A percentile compares a stretch with the other conserved stretches of the same genome.
phyloP scores from a whole-genome alignment of 2,797 vertebrate genomes.

The Orientallactaga sibirica region DNA sequence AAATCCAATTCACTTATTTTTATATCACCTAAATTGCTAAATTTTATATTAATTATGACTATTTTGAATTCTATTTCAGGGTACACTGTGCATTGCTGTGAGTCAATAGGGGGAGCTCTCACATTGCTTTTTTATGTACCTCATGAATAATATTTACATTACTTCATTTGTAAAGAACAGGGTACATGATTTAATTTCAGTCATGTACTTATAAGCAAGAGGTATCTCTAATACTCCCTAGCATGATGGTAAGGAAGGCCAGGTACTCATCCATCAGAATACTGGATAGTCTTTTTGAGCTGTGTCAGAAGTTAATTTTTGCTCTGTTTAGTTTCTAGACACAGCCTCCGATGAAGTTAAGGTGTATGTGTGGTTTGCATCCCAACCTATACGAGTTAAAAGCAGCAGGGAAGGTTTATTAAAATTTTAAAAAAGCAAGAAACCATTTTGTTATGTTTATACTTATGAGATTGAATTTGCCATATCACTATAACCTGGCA shows the following conservation, averaged over 20 bases:
- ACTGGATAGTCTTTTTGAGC: slow-evolving; percentile 67
- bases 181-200: slow-evolving; percentile 60
- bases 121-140: slow-evolving; percentile 73
- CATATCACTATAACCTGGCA: slow-evolving; percentile 45
- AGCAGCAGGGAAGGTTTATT: slow-evolving; percentile 71
- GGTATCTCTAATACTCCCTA: slow-evolving; percentile 19
- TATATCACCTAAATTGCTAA: background rate
- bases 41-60: slow-evolving; percentile 47
- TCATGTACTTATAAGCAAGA: slow-evolving; percentile 53
- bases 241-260: background rate
- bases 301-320: slow-evolving; percentile 71
- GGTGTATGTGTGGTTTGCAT: slow-evolving; percentile 41
- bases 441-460: slow-evolving; percentile 42
- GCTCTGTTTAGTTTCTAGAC: slow-evolving; percentile 74
- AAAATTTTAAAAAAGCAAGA: slow-evolving; percentile 68
- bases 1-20: background rate
- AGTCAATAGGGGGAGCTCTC: slow-evolving; percentile 84
- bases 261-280: slow-evolving; percentile 70
- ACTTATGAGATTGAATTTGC: slow-evolving; percentile 64
- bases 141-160: slow-evolving; percentile 65
- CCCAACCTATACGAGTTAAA: slow-evolving; percentile 70
- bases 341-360: slow-evolving; percentile 62
- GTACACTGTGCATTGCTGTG: background rate
- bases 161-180: slow-evolving; percentile 69
- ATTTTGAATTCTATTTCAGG: slow-evolving; percentile 55